Base-by-base conservation (phyloP, 1,140 invertebrate genomes). In the Himalopsyche phryganea region DNA sequence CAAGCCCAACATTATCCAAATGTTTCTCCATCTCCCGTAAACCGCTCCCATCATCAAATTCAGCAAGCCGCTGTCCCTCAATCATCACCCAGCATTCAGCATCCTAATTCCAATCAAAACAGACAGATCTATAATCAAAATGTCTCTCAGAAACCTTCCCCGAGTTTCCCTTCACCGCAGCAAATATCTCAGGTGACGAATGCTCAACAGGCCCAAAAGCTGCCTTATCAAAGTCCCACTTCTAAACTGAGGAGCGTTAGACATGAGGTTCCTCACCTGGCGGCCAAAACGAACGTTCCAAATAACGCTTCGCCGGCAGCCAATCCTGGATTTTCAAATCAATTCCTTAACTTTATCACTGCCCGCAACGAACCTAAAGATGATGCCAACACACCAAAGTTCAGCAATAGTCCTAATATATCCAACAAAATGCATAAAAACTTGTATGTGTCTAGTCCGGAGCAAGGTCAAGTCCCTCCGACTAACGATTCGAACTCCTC, bases 391-490 rank as follows among this genome's bases (percentile, higher is more conserved):
- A 77, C 74, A 23, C 75, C 76, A 50, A 78, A 78, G 60, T 77
- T 77, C 58, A 71, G 70, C 20, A 71, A 71, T 23, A 76, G 76
- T 52, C 75, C 75, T 5, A 78, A 66, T 60, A 78, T 78, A 70
- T 76, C 76, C 9, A 74, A 78, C 49, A 78, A 78, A 57, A 78
- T 78, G 75, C 73, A 78, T 63, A 78, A 78, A 66, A 78, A 78
- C 51, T 65, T 78, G 19, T 77, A 78, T 65, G 76, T 78, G 7
- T 78, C 76, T 42, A 78, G 76, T 68, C 76, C 76, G 14, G 76
- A 78, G 57, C 76, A 78, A 60, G 75, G 72, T 17, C 76, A 78
- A 67, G 71, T 77, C 44, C 74, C 76, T 7, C 75, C 74, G 7
- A 72, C 70, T 1, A 72, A 73, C 2, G 76, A 76, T 47, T 73